These are phyloP conservation scores for Oryzias woworae DNA, from an alignment of 2,113 vertebrate species.

Conservation along the genomic window DNA sequence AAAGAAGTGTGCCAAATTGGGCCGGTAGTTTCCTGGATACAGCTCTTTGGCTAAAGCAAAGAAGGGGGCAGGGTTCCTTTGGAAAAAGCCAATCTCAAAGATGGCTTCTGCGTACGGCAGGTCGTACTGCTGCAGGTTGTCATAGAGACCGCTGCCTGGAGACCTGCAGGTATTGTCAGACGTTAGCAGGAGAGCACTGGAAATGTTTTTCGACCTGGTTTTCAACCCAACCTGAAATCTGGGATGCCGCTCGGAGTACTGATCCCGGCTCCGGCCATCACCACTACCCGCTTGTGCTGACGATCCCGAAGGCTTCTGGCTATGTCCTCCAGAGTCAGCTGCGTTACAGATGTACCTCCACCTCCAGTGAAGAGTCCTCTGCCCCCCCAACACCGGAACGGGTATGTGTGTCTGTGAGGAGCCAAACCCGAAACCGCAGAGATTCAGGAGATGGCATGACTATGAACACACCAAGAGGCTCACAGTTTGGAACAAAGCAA, in stretches of 20 bases:
- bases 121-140: constrained; percentile 85
- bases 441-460: background rate
- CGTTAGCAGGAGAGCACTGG: no score
- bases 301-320: constrained; percentile 70
- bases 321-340: constrained; percentile 78
- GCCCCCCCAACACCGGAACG: constrained; percentile 22
- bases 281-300: constrained; percentile 80
- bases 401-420: constrained; percentile 11
- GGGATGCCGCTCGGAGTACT: constrained; percentile 95
- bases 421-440: background rate
- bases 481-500: no score
- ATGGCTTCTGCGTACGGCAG: constrained; percentile 95
- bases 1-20: constrained; percentile 88
- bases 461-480: background rate
- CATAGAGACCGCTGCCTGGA: constrained; percentile 88
- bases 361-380: constrained; percentile 57
- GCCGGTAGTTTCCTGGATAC: constrained; percentile 85
- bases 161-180: constrained; percentile 75
- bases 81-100: constrained; percentile 91
- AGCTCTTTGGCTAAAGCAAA: constrained; percentile 88
- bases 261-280: constrained; percentile 93
- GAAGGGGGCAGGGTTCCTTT: constrained; percentile 87
- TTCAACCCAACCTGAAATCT: constrained; percentile 84
- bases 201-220: no score
- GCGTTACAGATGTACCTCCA: constrained; percentile 20